Percentiles rank a stretch among this genome's conserved stretches.
phyloP scores from a whole-genome alignment of 2,888 invertebrate genomes.

The Ormyrus rosae region DNA sequence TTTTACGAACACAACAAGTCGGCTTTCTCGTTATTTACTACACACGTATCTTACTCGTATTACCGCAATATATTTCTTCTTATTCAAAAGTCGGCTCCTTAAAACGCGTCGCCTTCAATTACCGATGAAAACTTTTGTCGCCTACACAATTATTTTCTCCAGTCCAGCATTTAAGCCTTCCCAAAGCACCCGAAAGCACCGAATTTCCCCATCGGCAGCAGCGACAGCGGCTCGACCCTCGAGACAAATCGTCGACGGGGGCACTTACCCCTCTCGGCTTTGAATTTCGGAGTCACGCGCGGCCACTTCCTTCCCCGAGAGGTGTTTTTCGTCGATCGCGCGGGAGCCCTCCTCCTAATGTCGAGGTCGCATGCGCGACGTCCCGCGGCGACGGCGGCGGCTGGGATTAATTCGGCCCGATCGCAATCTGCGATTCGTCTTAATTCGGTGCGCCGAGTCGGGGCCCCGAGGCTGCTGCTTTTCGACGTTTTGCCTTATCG shows the following conservation, averaged over 20 bases:
- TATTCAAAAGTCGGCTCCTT: no score
- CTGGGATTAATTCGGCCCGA: slow-evolving; percentile 67
- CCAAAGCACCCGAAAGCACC: no score
- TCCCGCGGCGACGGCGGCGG: slow-evolving; percentile 41
- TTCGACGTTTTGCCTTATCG: neutral
- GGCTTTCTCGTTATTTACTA: no score
- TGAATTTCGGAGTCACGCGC: slow-evolving; percentile 50
- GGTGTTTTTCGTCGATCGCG: neutral
- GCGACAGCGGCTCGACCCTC: neutral
- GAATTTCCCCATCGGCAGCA: neutral
- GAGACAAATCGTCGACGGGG: slow-evolving; percentile 23
- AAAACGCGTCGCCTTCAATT: no score
- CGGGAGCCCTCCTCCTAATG: slow-evolving; percentile 54
- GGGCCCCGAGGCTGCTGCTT: neutral
- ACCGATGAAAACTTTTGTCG: no score
- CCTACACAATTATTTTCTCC: no score
- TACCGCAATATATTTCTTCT: no score
- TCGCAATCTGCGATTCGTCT: slow-evolving; percentile 72
- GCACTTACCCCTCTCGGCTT: neutral
- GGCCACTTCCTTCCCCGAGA: slow-evolving; percentile 2
- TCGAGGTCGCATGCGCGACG: slow-evolving; percentile 56
- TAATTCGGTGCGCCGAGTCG: slow-evolving; percentile 62
- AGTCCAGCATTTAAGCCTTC: no score
- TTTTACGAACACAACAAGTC: no score
- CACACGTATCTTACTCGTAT: no score